phyloP scores from a whole-genome alignment of 2,888 invertebrate species.

The Andrena trimmerana region DNA sequence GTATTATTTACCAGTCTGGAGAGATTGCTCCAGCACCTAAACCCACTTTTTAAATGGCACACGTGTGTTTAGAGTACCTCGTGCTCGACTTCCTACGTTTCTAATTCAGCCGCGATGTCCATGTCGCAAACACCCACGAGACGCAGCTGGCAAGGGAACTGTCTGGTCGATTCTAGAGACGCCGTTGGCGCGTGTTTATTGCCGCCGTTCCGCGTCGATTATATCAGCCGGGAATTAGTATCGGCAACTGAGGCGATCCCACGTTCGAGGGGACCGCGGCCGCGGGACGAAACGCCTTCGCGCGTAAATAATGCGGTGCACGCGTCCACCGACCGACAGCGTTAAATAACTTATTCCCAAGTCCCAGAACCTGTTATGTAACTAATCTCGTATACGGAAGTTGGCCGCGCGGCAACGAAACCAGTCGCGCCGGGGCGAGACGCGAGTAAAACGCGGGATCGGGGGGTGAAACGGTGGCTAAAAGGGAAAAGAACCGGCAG shows the following conservation, averaged over 20 bases:
- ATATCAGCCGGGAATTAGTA: conserved; percentile 11
- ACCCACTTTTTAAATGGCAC: too few relatives aligned
- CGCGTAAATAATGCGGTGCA: conserved; percentile 58
- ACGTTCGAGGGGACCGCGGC: conserved; percentile 22
- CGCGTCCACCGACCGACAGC: conserved; percentile 40
- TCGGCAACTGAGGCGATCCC: conserved; percentile 35
- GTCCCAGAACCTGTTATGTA: conserved; percentile 64
- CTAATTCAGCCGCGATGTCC: too few relatives aligned
- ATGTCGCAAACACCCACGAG: neutral
- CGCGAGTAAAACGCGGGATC: conserved; percentile 14
- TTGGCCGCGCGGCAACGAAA: conserved; percentile 49
- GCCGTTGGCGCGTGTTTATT: conserved; percentile 10
- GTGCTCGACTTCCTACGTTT: neutral
- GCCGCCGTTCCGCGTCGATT: conserved; percentile 32
- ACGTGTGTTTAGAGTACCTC: too few relatives aligned
- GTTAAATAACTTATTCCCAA: conserved; percentile 68
- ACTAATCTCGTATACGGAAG: conserved; percentile 70
- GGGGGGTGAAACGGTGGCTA: conserved; percentile 10
- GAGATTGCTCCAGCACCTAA: too few relatives aligned
- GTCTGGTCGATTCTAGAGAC: neutral
- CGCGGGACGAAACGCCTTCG: neutral
- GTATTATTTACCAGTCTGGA: too few relatives aligned
- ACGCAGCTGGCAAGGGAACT: neutral
- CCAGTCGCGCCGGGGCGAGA: conserved; percentile 31
- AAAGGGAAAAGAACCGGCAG: neutral